Base-by-base conservation (phyloP, 2,797 vertebrate species). In the Aldrovandia affinis region DNA sequence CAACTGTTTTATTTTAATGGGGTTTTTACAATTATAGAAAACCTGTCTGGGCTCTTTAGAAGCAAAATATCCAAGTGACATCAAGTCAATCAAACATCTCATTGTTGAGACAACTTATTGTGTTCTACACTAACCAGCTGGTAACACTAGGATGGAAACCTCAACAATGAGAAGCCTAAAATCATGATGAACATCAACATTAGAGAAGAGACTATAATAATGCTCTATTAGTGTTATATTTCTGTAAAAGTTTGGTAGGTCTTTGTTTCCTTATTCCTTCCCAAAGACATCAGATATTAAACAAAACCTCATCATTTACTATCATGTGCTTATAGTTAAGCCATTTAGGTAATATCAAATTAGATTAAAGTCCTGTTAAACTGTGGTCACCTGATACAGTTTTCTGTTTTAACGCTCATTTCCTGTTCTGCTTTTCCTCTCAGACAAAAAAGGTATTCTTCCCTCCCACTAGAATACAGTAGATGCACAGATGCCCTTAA, bases 391-490 rank as follows among this genome's bases (percentile, higher is more conserved):
- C 65, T 36, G 65, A 33, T 15, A 70, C 2, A 12, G 65, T 47
- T 47, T 77, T 47, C 68, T 70, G 33, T 2, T 1, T 39, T 10
- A 70, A 14, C 1, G 3, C 68, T 70, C 15, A 70, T 22, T 70
- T 39, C 68, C 68, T 70, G 68, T 70, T 20, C 68, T 20, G 33
- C 68, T 20, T 20, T 39, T n/a, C 22, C 39, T 77, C 25, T 25
- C 73, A n/a, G 7, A 57, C 73, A 77, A 25, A 47, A 70, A 44
- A 77, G 7, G 8, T 77, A 20, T 77, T 77, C 47, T n/a, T 9
- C n/a, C n/a, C 22, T 42, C 42, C 25, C 73, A 44, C 39, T n/a
- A 77, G 73, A 77, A 77, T 47, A 77, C 42, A 77, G 42, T n/a
- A 77, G 10, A 77, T 22, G 22, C 30, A 7, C 39, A n/a, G 73